A percentile compares a stretch with the other conserved stretches of the same genome.
Evolutionary conservation across 2,888 invertebrate species (phyloP).

Genomic region (Eupithecia subumbrata): DNA sequence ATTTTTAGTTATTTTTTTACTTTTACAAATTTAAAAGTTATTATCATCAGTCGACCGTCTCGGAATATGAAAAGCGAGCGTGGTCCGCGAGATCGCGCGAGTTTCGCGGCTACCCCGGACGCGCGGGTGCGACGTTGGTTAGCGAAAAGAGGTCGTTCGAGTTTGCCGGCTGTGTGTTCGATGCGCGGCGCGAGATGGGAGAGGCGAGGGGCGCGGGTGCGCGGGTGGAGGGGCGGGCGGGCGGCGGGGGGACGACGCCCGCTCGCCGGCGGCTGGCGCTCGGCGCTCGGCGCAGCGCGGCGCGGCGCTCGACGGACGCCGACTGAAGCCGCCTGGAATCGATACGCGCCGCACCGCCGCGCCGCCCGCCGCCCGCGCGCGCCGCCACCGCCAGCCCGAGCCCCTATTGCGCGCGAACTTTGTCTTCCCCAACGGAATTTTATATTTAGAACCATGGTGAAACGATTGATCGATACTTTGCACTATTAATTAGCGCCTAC

Average conservation of each 20-base stretch:
- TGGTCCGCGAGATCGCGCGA: slow-evolving; percentile 67
- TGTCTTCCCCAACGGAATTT: slow-evolving; percentile 82
- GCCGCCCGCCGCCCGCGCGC: slow-evolving; percentile 63
- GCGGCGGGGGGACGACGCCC: slow-evolving; percentile 65
- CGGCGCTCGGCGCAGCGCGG: slow-evolving; percentile 81
- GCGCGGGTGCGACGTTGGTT: slow-evolving; percentile 80
- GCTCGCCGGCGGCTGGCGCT: slow-evolving; percentile 74
- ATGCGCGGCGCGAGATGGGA: slow-evolving; percentile 64
- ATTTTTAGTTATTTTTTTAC: slow-evolving; percentile 22
- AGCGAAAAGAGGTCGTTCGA: slow-evolving; percentile 82
- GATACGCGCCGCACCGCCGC: slow-evolving; percentile 69
- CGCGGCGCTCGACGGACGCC: slow-evolving; percentile 83
- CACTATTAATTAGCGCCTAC: slow-evolving; percentile 77
- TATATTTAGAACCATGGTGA: slow-evolving; percentile 83
- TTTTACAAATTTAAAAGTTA: slow-evolving; percentile 17
- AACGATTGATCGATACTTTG: slow-evolving; percentile 83
- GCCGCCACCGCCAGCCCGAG: slow-evolving; percentile 61
- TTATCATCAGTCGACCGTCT: slow-evolving; percentile 26
- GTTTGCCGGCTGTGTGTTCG: slow-evolving; percentile 72
- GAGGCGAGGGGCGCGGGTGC: slow-evolving; percentile 60
- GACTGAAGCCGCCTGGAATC: slow-evolving; percentile 82
- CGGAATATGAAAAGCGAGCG: slow-evolving; percentile 44
- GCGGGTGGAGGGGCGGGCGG: slow-evolving; percentile 58
- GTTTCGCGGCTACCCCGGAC: slow-evolving; percentile 77
- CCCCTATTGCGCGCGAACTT: slow-evolving; percentile 84